phyloP scores from a whole-genome alignment of 2,888 invertebrate genomes.

The Drosophila monieri region DNA sequence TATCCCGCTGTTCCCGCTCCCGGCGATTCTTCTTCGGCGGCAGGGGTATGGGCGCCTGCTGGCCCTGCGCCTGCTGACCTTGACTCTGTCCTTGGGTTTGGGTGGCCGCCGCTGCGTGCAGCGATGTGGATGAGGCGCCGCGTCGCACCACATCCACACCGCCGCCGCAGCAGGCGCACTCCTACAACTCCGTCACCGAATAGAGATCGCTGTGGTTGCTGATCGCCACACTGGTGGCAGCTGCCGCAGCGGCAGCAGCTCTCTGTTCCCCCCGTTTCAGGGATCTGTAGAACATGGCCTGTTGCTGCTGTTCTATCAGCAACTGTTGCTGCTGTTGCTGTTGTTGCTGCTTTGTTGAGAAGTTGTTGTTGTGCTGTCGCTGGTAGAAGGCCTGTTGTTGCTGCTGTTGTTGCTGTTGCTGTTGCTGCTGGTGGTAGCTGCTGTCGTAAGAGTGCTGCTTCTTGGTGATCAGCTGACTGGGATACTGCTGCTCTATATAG shows the following conservation, averaged over 20 bases:
- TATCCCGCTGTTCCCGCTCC: constrained; percentile 5
- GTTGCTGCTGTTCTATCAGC: constrained; percentile 74
- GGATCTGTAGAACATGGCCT: constrained; percentile 83
- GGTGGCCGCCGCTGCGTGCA: constrained; percentile 76
- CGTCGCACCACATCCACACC: constrained; percentile 84
- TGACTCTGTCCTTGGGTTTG: constrained; percentile 54
- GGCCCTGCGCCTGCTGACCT: constrained; percentile 23
- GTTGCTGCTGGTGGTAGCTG: constrained; percentile 77
- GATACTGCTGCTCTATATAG: constrained; percentile 77
- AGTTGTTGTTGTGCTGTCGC: constrained; percentile 73
- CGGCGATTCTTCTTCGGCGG: constrained; percentile 73
- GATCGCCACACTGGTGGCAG: constrained; percentile 5
- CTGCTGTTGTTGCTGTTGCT: constrained; percentile 50
- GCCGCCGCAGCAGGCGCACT: constrained; percentile 85
- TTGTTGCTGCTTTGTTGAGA: constrained; percentile 57
- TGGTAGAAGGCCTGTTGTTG: constrained; percentile 61
- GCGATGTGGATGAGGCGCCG: constrained; percentile 78
- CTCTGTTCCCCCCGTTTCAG: constrained; percentile 83
- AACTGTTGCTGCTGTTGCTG: constrained; percentile 65
- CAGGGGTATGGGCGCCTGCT: constrained; percentile 68
- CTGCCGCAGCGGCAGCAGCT: constrained; percentile 65
- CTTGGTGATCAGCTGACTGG: constrained; percentile 61
- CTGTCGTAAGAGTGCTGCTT: constrained; percentile 81
- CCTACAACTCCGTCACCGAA: constrained; percentile 90
- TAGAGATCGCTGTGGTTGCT: constrained; percentile 86